phyloP scores from a whole-genome alignment of 2,797 vertebrate genomes.

The Apodemus agrarius region DNA sequence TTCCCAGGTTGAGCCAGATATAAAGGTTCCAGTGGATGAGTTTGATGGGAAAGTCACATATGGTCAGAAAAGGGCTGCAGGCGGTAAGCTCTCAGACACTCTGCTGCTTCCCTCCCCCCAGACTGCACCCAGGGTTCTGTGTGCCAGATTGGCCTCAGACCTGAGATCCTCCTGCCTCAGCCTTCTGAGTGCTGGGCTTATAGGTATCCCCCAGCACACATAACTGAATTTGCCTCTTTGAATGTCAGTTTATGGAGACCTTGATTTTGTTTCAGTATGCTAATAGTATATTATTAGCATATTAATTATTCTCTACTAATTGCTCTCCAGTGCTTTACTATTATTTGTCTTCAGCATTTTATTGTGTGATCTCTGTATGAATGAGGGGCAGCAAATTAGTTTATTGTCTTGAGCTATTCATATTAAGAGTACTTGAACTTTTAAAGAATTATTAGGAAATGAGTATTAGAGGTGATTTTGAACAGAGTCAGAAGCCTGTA shows the following conservation, averaged over 20 bases:
- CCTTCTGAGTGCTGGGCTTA: background rate
- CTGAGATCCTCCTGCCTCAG: background rate
- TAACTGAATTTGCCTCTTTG: background rate
- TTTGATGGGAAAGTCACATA: conserved; percentile 99
- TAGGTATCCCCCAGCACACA: too few relatives aligned
- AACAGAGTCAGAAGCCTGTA: conserved; percentile 13
- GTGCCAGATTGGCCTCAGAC: background rate
- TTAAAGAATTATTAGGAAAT: background rate
- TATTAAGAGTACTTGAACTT: background rate
- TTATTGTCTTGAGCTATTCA: background rate
- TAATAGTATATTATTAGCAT: background rate
- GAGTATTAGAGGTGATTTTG: background rate
- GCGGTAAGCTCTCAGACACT: conserved; percentile 87
- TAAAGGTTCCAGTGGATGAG: conserved; percentile 97
- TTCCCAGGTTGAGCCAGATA: conserved; percentile 96
- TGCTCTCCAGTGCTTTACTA: background rate
- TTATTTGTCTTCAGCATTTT: background rate
- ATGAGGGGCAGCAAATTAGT: background rate
- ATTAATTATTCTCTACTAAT: background rate
- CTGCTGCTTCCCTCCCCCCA: too few relatives aligned
- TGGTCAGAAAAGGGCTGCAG: conserved; percentile 92
- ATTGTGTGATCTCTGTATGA: background rate
- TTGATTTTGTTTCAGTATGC: background rate
- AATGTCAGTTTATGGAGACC: background rate
- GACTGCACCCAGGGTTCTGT: background rate